Evolutionary conservation across 2,888 invertebrate species (phyloP).

Genomic region (Brachyptera risi): DNA sequence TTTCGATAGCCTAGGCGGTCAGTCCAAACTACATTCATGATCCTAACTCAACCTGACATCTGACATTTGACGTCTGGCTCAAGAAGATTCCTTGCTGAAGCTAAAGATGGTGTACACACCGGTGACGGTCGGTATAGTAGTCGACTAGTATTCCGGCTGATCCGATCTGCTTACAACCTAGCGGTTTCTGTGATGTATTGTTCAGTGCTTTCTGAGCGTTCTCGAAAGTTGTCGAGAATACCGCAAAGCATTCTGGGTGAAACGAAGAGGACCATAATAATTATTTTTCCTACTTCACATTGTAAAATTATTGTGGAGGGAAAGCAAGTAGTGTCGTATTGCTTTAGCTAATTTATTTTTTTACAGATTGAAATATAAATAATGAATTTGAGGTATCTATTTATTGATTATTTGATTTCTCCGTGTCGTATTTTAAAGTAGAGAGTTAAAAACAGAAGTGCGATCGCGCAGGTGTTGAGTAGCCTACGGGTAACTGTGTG

Average conservation of each 20-base stretch:
- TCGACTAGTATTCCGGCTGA: too few species aligned
- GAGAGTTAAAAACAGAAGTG: constrained; percentile 30
- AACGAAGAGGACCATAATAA: constrained; percentile 55
- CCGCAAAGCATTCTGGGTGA: constrained; percentile 54
- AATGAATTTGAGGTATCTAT: constrained; percentile 24
- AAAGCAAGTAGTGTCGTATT: constrained; percentile 38
- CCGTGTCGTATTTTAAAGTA: constrained; percentile 24
- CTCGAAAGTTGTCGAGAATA: constrained; percentile 37
- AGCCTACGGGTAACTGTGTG: constrained; percentile 38
- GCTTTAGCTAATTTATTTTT: constrained; percentile 19
- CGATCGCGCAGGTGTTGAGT: constrained; percentile 44
- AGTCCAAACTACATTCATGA: too few species aligned
- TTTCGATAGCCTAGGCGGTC: too few species aligned
- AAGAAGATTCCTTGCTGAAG: too few species aligned
- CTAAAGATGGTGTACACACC: too few species aligned
- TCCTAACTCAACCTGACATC: too few species aligned
- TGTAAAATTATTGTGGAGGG: constrained; percentile 40
- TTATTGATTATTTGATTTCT: constrained; percentile 25
- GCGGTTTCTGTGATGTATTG: too few species aligned
- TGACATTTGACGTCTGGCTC: too few species aligned
- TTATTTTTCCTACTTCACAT: constrained; percentile 54
- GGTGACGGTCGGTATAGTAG: too few species aligned
- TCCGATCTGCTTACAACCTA: too few species aligned
- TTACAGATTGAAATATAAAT: constrained; percentile 3
- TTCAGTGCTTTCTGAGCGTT: constrained; percentile 7